These are phyloP conservation scores for Machimus rusticus DNA, from an alignment of 2,888 invertebrate genomes.

Conservation along the genomic window DNA sequence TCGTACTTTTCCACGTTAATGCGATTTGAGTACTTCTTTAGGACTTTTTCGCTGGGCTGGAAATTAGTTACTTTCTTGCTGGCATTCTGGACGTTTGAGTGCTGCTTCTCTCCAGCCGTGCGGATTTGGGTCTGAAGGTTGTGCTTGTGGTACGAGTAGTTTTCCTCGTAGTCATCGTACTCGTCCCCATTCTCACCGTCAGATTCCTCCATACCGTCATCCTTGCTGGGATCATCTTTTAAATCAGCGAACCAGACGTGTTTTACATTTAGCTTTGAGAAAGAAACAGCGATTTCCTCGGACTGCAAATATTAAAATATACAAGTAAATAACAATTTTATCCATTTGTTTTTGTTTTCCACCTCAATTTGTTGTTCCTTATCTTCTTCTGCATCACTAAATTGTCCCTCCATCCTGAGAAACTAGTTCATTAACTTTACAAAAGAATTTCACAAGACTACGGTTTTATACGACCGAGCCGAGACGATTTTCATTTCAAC, in stretches of 20 bases:
- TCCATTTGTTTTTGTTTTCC: background rate
- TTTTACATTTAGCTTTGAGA: constrained; percentile 54
- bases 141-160: constrained; percentile 57
- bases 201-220: constrained; percentile 46
- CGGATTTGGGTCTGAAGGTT: constrained; percentile 51
- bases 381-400: constrained; percentile 60
- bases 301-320: background rate
- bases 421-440: background rate
- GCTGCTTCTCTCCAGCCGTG: constrained; percentile 35
- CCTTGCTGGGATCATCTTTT: background rate
- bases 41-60: constrained; percentile 83
- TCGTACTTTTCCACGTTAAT: constrained; percentile 87
- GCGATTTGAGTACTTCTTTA: constrained; percentile 79
- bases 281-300: background rate
- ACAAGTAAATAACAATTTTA: background rate
- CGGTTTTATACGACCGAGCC: background rate
- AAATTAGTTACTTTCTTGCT: constrained; percentile 71
- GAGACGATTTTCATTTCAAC: background rate
- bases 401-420: constrained; percentile 55
- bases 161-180: constrained; percentile 57
- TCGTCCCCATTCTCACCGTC: constrained; percentile 51
- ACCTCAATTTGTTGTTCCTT: background rate
- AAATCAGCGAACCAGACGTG: constrained; percentile 54
- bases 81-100: constrained; percentile 65
- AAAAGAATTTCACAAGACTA: background rate